Base-by-base conservation (phyloP, 2,113 vertebrate species). In the Abramis brama region DNA sequence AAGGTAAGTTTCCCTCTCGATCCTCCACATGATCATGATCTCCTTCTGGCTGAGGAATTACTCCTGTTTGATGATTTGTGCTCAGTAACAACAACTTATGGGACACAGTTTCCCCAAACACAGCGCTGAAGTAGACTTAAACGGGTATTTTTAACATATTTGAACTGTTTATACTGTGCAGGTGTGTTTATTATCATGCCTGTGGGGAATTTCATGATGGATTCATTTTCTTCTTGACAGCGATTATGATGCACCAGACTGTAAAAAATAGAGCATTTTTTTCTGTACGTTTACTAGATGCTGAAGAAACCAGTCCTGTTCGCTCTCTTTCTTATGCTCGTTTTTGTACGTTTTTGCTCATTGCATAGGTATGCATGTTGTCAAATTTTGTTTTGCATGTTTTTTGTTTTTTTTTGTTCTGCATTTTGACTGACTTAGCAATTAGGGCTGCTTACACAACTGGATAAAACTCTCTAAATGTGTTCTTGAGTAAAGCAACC, bases 1-100 rank as follows among this genome's bases (percentile, higher is more conserved):
- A 96, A 96, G 97, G 97, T 98, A 97, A 97, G 43, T 68, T 76
- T 52, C 36, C 68, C 64, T 78, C 43, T 70, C 71, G n/a, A 43
- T 45, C 62, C 36, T 55, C 21, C 36, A 7, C 85, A 27, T 81
- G 59, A 64, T 21, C 85, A 27, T 64, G 59, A 64, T 21, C 27
- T 45, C 4, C 79, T 19, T 64, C 30, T 47, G 57, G 57, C 79
- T 47, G 73, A 27, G n/a, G 43, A 73, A 73, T n/a, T 43, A 50
- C 23, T 47, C 36, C 1, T 27, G 59, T 30, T 64, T 27, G 78
- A 47, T 47, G 39, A 74, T 74, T 25, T n/a, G 39, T 25, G 70
- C 71, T 59, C 1, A 12, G 57, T 19, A 45, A 45, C 30, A 59
- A 39, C 52, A 79, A 79, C 59, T 66, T 27, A 64, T 19, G 39